These are phyloP conservation scores for Parasteatoda tepidariorum DNA, from an alignment of 1,140 invertebrate species.

Conservation along the genomic window DNA sequence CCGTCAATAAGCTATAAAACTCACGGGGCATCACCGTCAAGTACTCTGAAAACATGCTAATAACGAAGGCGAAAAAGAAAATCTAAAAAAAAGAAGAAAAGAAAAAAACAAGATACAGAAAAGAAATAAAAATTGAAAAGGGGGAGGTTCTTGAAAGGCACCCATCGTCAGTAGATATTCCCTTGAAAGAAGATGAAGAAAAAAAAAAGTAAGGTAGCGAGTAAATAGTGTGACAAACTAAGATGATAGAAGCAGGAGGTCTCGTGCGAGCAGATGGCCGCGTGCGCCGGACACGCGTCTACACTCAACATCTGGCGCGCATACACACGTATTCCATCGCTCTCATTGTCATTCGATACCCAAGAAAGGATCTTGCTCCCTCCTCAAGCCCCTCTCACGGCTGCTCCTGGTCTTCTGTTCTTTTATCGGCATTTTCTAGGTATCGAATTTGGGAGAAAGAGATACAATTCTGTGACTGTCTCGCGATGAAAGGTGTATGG, in stretches of 20 bases:
- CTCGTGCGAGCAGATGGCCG: slow-evolving; percentile 43
- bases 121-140: neutral
- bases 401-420: neutral
- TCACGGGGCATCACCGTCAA: neutral
- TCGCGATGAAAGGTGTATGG: too few relatives aligned
- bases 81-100: neutral
- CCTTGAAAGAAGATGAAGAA: neutral
- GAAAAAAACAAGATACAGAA: neutral
- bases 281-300: slow-evolving; percentile 26
- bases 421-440: neutral
- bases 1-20: neutral
- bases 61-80: slow-evolving; percentile 6
- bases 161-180: neutral
- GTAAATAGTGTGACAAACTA: neutral
- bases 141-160: slow-evolving; percentile 5
- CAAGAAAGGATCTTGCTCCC: neutral
- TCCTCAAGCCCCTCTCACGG: slow-evolving; percentile 10
- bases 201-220: neutral
- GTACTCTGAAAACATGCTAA: neutral
- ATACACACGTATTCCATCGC: neutral
- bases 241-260: neutral
- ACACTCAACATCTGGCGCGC: slow-evolving; percentile 39
- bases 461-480: too few relatives aligned
- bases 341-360: slow-evolving; percentile 26
- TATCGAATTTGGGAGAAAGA: too few relatives aligned